Percentiles rank a stretch among this genome's conserved stretches.
phyloP scores from a whole-genome alignment of 2,113 vertebrate genomes.

The Buteo buteo region DNA sequence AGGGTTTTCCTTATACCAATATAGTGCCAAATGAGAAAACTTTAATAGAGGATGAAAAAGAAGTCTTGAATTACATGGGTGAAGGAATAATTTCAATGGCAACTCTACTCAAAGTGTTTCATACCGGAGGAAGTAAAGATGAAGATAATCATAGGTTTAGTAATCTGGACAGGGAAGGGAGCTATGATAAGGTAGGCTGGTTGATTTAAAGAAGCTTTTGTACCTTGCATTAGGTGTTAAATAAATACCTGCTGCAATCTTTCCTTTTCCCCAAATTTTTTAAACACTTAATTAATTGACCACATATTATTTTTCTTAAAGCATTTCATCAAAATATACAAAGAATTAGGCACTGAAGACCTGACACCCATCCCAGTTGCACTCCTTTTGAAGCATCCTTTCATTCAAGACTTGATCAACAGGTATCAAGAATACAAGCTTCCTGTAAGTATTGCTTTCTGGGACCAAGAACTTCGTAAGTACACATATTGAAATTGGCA shows the following conservation, averaged over 20 bases:
- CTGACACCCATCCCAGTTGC: slow-evolving; percentile 72
- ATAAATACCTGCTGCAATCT: background rate
- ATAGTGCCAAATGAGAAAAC: background rate
- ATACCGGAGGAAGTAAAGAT: slow-evolving; percentile 43
- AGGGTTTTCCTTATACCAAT: slow-evolving; percentile 17
- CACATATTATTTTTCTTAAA: background rate
- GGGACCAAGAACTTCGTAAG: background rate
- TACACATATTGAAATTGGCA: background rate
- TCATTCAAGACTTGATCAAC: slow-evolving; percentile 77
- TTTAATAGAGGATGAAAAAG: slow-evolving; percentile 3
- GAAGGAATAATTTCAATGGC: slow-evolving; percentile 72
- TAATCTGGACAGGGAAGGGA: slow-evolving; percentile 26
- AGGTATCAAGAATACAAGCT: slow-evolving; percentile 73
- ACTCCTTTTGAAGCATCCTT: slow-evolving; percentile 79
- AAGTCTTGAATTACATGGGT: background rate
- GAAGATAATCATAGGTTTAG: slow-evolving; percentile 50
- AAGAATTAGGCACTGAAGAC: slow-evolving; percentile 71
- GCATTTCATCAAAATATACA: slow-evolving; percentile 73
- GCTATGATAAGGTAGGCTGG: slow-evolving; percentile 72
- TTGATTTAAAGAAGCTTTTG: background rate
- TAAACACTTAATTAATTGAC: background rate
- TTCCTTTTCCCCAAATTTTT: background rate
- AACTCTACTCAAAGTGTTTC: slow-evolving; percentile 76
- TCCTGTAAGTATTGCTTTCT: slow-evolving; percentile 75
- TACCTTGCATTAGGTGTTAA: background rate